Conservation (phyloP, 2,888 invertebrate species). For the Polyommatus iphigenia region DNA sequence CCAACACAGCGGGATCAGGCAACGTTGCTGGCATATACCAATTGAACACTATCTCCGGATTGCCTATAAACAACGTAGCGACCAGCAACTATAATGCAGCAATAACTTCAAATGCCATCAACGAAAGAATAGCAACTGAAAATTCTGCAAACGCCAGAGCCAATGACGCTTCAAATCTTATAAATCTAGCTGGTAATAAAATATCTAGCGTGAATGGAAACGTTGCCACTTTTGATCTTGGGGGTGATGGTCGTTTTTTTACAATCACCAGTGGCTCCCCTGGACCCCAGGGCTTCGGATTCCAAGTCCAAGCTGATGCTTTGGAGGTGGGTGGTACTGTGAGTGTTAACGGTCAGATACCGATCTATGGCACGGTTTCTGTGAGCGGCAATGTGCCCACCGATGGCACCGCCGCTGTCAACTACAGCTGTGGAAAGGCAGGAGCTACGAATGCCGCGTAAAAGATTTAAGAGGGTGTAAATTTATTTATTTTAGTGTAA, state of each 20-base stretch:
- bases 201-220: constrained; percentile 44
- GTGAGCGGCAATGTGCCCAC: constrained; percentile 57
- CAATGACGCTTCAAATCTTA: constrained; percentile 35
- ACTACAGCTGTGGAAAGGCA: constrained; percentile 47
- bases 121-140: constrained; percentile 22
- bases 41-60: background rate
- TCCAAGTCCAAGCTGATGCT: constrained; percentile 55
- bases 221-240: constrained; percentile 45
- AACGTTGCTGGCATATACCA: constrained; percentile 14
- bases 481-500: constrained; percentile 13
- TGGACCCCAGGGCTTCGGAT: constrained; percentile 48
- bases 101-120: constrained; percentile 25
- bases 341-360: constrained; percentile 56
- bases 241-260: constrained; percentile 44
- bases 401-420: constrained; percentile 53
- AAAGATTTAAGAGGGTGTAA: background rate
- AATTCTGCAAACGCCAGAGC: constrained; percentile 17
- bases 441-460: constrained; percentile 5
- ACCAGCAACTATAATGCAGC: constrained; percentile 32
- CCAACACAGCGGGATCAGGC: constrained; percentile 34
- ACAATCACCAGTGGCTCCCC: constrained; percentile 46
- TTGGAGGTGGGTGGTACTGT: constrained; percentile 59
- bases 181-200: constrained; percentile 38
- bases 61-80: background rate
- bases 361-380: constrained; percentile 55